Percentiles rank a stretch among this genome's conserved stretches.
Evolutionary conservation across 1,140 invertebrate species (phyloP).

Genomic region (Hycleus cichorii): DNA sequence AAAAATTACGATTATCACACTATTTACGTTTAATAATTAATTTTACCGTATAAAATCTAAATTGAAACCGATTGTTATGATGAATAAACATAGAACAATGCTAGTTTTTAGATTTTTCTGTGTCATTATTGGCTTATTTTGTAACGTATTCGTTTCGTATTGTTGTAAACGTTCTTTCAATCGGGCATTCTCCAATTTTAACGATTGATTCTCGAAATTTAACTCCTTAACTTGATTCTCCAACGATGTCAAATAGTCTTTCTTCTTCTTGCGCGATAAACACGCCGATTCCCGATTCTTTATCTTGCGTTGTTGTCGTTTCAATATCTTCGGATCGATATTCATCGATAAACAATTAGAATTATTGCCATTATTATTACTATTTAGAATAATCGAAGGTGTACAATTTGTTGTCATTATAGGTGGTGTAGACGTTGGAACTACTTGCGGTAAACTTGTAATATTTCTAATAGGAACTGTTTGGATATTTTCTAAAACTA

Average conservation of each 20-base stretch:
- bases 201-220: constrained; percentile 61
- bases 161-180: constrained; percentile 25
- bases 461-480: constrained; percentile 16
- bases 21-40: background rate
- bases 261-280: constrained; percentile 84
- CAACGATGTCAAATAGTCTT: constrained; percentile 76
- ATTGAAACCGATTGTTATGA: constrained; percentile 32
- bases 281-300: constrained; percentile 86
- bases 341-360: background rate
- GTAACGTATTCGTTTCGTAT: constrained; percentile 11
- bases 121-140: constrained; percentile 4
- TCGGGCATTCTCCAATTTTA: constrained; percentile 46
- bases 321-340: constrained; percentile 51
- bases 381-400: constrained; percentile 16
- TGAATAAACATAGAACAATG: constrained; percentile 29
- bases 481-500: constrained; percentile 29
- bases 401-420: constrained; percentile 8
- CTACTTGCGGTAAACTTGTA: constrained; percentile 12
- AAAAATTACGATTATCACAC: background rate
- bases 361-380: constrained; percentile 1
- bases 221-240: constrained; percentile 66
- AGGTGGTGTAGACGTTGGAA: constrained; percentile 8
- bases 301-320: constrained; percentile 83
- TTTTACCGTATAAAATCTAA: constrained; percentile 30
- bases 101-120: constrained; percentile 26